These are phyloP conservation scores for Drosophila seguyi DNA, from an alignment of 1,140 invertebrate species.

Conservation along the genomic window DNA sequence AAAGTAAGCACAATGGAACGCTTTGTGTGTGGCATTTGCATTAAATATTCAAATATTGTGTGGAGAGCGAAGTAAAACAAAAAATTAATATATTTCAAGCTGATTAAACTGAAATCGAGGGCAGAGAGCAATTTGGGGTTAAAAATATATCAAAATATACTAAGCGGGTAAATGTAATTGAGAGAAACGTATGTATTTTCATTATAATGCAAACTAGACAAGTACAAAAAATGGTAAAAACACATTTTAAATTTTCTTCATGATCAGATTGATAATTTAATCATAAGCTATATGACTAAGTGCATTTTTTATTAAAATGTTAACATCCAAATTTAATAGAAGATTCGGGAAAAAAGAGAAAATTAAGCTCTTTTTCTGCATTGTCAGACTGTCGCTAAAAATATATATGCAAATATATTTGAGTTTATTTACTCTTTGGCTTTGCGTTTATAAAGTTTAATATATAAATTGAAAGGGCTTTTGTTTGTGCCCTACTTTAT, in stretches of 20 bases:
- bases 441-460: slow-evolving; percentile 15
- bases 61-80: slow-evolving; percentile 3
- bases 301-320: not conserved
- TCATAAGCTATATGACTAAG: not conserved
- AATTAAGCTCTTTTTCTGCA: not conserved
- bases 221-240: not conserved
- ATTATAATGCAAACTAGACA: not conserved
- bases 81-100: slow-evolving; percentile 8
- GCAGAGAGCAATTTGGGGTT: slow-evolving; percentile 2
- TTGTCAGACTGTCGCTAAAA: slow-evolving; percentile 6
- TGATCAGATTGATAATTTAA: not conserved
- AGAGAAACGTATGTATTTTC: not conserved
- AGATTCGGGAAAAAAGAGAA: not conserved
- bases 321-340: not conserved
- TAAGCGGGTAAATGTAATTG: not conserved
- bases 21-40: slow-evolving; percentile 17
- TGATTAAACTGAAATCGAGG: slow-evolving; percentile 12
- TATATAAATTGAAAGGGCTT: not conserved
- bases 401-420: not conserved
- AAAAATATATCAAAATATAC: not conserved
- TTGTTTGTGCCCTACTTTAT: slow-evolving; percentile 27
- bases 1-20: slow-evolving; percentile 21
- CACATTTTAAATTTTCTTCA: not conserved
- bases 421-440: slow-evolving; percentile 10
- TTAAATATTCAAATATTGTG: slow-evolving; percentile 14